phyloP scores from a whole-genome alignment of 2,797 vertebrate genomes.

The Myotis planiceps region DNA sequence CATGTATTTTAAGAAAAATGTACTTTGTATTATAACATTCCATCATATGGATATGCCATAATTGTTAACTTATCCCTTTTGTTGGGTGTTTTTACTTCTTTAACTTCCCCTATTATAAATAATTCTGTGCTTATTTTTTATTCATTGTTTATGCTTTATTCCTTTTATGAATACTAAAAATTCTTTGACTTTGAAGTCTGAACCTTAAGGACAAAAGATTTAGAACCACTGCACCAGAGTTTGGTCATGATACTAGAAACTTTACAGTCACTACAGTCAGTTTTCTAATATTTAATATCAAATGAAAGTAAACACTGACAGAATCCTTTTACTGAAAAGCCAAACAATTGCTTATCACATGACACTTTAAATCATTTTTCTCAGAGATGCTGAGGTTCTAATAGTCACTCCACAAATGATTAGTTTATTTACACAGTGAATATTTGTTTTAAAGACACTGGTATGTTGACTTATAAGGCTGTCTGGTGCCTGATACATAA shows the following conservation, averaged over 20 bases:
- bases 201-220: neutral
- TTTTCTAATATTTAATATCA: neutral
- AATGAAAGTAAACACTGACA: neutral
- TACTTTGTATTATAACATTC: neutral
- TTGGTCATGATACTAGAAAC: neutral
- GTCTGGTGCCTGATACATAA: neutral
- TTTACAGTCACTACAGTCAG: neutral
- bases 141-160: neutral
- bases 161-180: neutral
- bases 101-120: neutral
- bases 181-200: neutral
- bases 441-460: neutral
- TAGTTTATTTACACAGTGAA: neutral
- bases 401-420: neutral
- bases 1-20: neutral
- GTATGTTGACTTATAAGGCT: neutral
- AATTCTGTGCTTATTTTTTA: neutral
- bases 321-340: neutral
- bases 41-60: neutral
- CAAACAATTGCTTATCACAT: neutral
- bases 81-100: neutral
- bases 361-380: neutral
- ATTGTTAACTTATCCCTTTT: neutral
- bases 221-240: neutral
- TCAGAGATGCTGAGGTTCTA: neutral